These are phyloP conservation scores for Ischnus inquisitorius DNA, from an alignment of 2,888 invertebrate genomes.

Conservation along the genomic window DNA sequence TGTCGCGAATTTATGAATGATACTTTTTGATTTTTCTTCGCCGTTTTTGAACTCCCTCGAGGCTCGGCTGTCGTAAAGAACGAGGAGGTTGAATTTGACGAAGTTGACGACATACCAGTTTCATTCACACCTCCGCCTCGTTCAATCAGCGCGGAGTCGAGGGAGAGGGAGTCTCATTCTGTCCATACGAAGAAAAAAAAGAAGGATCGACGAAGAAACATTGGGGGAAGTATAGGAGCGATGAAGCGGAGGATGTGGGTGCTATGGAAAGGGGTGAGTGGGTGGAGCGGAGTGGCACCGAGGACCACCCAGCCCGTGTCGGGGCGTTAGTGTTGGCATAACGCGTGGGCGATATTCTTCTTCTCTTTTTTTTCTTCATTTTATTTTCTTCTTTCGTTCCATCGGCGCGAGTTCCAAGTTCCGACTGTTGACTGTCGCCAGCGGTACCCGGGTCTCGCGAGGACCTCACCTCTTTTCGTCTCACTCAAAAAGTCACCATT, in stretches of 20 bases:
- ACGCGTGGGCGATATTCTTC: conserved; percentile 84
- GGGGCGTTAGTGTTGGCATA: conserved; percentile 84
- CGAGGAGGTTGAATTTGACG: conserved; percentile 24
- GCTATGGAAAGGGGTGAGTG: conserved; percentile 80
- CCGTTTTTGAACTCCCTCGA: background rate
- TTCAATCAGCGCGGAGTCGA: conserved; percentile 50
- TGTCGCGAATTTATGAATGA: background rate
- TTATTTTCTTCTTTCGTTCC: conserved; percentile 67
- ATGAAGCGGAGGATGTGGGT: conserved; percentile 66
- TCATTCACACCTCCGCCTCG: conserved; percentile 83
- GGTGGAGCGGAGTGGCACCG: conserved; percentile 80
- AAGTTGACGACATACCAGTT: conserved; percentile 73
- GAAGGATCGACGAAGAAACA: conserved; percentile 12
- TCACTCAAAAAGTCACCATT: conserved; percentile 63
- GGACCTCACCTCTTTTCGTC: conserved; percentile 59
- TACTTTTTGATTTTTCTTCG: background rate
- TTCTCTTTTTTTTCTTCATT: conserved; percentile 72
- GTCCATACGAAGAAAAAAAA: conserved; percentile 27
- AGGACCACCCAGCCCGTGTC: conserved; percentile 85
- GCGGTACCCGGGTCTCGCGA: conserved; percentile 61
- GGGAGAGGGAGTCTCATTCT: conserved; percentile 22
- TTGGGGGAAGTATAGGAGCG: conserved; percentile 43
- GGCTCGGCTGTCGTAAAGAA: too few relatives aligned
- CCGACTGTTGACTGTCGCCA: conserved; percentile 65
- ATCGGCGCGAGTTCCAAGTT: conserved; percentile 48